Base-by-base conservation (phyloP, 2,797 vertebrate genomes). In the Apogon hyalosoma region DNA sequence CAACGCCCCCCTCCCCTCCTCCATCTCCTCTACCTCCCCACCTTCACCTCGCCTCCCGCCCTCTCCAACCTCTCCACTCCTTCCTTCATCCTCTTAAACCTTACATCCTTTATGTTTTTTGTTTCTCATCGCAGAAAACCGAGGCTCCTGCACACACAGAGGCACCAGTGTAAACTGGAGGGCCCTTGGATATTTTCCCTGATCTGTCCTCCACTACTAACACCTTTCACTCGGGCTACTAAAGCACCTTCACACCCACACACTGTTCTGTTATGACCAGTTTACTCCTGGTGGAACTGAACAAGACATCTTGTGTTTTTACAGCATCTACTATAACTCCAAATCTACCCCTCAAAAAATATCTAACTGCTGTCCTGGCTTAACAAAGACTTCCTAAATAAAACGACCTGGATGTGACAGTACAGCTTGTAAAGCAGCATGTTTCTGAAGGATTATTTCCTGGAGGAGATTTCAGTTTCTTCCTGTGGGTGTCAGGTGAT, bases 401-500 rank as follows among this genome's bases (percentile, higher is more conserved):
- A 81, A 83, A 79, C 63, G 71, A 48, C 8, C 73, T 63, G 73
- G 50, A 81, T 81, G 85, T 87, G 85, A 87, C 85, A 89, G 80
- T 39, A 41, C 48, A 63, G 73, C 79, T 87, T 87, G 82, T 84
- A 81, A 79, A 84, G 73, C 83, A 75, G 80, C 77, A 51, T 66
- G 85, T 85, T 73, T 88, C 84, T 81, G 78, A 84, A 77, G 80
- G 70, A 58, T 77, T 41, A 12, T 69, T 82, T 87, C 84, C 77
- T 83, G 77, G 36, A 71, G 58, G 77, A 89, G 73, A 58, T 84
- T 75, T 79, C 70, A 54, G 50, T 59, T 60, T 63, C 84, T 82
- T 88, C 77, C 86, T 82, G 71, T 68, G 76, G 77, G 72, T 85
- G 85, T 86, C 74, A 71, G 84, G 53, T 86, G 88, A 90, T 83